Evolutionary conservation across 2,797 vertebrate species (phyloP).

Genomic region (Eospalax fontanierii): DNA sequence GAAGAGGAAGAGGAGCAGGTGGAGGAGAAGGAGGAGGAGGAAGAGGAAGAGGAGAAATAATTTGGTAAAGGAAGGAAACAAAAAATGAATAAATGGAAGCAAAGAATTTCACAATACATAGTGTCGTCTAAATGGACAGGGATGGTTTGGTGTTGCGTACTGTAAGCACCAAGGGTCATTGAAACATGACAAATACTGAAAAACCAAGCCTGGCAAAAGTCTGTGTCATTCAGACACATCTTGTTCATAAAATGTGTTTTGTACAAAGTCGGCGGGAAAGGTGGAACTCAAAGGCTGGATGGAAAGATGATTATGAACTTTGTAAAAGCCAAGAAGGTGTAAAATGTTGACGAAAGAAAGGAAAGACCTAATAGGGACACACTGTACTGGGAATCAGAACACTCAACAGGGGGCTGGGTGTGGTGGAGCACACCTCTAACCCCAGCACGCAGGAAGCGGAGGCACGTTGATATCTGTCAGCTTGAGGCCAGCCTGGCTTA

Average conservation of each 20-base stretch:
- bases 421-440: no score
- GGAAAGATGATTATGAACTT: background rate
- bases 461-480: no score
- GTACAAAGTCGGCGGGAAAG: background rate
- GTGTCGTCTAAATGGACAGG: constrained; percentile 21
- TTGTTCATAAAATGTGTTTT: no score
- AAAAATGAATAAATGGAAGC: background rate
- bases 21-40: background rate
- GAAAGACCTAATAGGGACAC: background rate
- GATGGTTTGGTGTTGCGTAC: background rate
- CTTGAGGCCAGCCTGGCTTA: no score
- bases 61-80: background rate
- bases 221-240: background rate
- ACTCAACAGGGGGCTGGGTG: background rate
- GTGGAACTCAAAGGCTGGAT: background rate
- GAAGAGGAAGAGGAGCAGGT: background rate
- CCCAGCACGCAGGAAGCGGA: no score
- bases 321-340: background rate
- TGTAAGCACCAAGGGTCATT: background rate
- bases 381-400: background rate
- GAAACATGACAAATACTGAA: background rate
- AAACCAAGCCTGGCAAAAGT: background rate
- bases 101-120: background rate
- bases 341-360: background rate
- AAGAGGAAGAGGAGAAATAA: background rate